Evolutionary conservation across 2,888 invertebrate species (phyloP), one percentile per base, ranked within the genome.

Genomic region (Beris chalybata): DNA sequence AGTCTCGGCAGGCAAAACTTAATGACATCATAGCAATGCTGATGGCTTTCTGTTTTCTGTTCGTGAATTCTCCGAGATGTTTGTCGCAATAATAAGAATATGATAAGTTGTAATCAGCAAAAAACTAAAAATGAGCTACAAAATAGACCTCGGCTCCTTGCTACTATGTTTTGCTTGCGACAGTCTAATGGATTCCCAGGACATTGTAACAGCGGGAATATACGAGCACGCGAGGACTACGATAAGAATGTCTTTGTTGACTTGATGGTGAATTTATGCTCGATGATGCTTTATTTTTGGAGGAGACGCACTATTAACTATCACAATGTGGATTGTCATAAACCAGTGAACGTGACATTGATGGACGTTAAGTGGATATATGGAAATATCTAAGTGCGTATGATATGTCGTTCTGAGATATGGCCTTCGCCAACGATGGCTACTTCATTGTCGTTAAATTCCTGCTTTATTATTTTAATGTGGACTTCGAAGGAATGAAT

Each of bases 1-100:
- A 45, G 61, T 61, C 52, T 61, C 52, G 61, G 61, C 22, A 50
- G 61, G 50, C 38, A 15, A 61, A 38, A 61, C 61, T 32, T 29
- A 61, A 61, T 52, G 61, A 61, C 43, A 43, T 43, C 13, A 9
- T 48, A 38, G 38, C 15, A 38, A 31, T 5, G 61, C 52, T 56
- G 50, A 52, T 61, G 48, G 15, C 31, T 44, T 12, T 47, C 58
- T 44, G 5, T 3, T 58, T 47, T 59, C 12, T 48, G 47, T 30
- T 30, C 7, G 11, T 31, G 38, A 38, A 53, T 31, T 5, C 3
- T 30, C 30, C 22, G n/a, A 53, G 31, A 38, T 38, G 38, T 13
- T 15, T 38, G 32, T 38, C 6, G 55, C 55, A 56, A 56, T 56
- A 56, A 43, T 56, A 43, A 56, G n/a, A 32, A 30, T 56, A 56